Evolutionary conservation across 2,888 invertebrate genomes (phyloP).

Genomic region (Opisthograptis luteolata): DNA sequence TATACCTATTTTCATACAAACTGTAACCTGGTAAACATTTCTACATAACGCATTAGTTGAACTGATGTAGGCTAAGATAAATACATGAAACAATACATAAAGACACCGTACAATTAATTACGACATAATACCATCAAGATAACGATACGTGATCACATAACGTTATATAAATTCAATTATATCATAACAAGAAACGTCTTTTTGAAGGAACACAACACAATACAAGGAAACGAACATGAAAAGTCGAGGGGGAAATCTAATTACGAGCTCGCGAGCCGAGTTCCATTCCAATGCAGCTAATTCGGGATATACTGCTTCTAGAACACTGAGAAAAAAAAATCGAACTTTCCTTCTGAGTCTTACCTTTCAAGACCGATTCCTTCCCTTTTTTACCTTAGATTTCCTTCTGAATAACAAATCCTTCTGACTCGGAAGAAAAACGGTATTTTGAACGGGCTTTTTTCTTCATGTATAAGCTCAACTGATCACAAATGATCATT

Average conservation of each 20-base stretch:
- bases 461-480: too few species aligned
- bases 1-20: too few species aligned
- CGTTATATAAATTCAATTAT: constrained; percentile 20
- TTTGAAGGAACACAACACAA: constrained; percentile 12
- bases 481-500: too few species aligned
- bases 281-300: constrained; percentile 40
- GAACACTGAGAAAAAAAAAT: too few species aligned
- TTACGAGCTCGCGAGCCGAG: constrained; percentile 39
- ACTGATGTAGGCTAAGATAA: constrained; percentile 1
- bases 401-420: too few species aligned
- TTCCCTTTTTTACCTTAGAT: too few species aligned
- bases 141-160: constrained; percentile 1
- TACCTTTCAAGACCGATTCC: too few species aligned
- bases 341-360: too few species aligned
- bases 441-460: too few species aligned
- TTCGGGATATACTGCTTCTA: constrained; percentile 11
- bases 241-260: constrained; percentile 33
- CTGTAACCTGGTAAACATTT: too few species aligned
- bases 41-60: background rate
- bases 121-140: constrained; percentile 5
- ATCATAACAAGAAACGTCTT: constrained; percentile 10
- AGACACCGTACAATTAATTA: constrained; percentile 12
- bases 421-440: too few species aligned
- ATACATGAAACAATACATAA: constrained; percentile 4
- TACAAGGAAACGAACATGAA: constrained; percentile 18